A percentile compares a stretch with the other conserved stretches of the same genome.
phyloP scores from a whole-genome alignment of 1,140 invertebrate species.

The Oreohelix idahoensis region DNA sequence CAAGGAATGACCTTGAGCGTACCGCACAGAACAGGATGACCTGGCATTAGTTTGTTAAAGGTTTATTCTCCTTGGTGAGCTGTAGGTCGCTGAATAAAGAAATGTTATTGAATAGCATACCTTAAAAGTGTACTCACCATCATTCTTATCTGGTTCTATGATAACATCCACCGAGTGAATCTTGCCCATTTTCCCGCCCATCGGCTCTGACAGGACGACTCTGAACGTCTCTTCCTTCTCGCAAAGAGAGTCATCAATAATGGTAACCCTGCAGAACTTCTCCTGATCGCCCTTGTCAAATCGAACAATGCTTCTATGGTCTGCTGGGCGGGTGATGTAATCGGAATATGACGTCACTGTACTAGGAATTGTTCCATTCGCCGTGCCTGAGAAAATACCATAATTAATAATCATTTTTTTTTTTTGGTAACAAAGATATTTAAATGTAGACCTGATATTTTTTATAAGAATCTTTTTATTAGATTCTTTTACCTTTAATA shows the following conservation, averaged over 20 bases:
- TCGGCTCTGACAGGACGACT: conserved; percentile 67
- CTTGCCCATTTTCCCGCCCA: conserved; percentile 68
- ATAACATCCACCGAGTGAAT: conserved; percentile 62
- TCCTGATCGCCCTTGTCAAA: conserved; percentile 69
- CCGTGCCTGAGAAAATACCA: conserved; percentile 59
- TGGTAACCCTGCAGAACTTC: conserved; percentile 68
- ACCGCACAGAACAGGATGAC: too few species aligned
- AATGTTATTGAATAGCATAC: too few species aligned
- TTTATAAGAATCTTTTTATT: too few species aligned
- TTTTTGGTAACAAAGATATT: too few species aligned
- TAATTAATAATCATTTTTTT: too few species aligned
- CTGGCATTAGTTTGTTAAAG: too few species aligned
- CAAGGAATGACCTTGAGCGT: too few species aligned
- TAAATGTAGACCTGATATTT: too few species aligned
- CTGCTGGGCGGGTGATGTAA: conserved; percentile 69
- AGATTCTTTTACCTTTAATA: too few species aligned
- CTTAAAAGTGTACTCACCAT: conserved; percentile 63
- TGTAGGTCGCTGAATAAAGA: too few species aligned
- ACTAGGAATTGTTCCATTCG: conserved; percentile 65
- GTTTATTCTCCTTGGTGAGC: too few species aligned
- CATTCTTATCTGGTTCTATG: conserved; percentile 67
- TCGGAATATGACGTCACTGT: conserved; percentile 71
- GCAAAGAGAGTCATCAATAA: conserved; percentile 73
- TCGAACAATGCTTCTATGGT: conserved; percentile 68
- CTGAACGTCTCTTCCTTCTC: conserved; percentile 72